phyloP scores from a whole-genome alignment of 2,888 invertebrate genomes.

The Danaus chrysippus region DNA sequence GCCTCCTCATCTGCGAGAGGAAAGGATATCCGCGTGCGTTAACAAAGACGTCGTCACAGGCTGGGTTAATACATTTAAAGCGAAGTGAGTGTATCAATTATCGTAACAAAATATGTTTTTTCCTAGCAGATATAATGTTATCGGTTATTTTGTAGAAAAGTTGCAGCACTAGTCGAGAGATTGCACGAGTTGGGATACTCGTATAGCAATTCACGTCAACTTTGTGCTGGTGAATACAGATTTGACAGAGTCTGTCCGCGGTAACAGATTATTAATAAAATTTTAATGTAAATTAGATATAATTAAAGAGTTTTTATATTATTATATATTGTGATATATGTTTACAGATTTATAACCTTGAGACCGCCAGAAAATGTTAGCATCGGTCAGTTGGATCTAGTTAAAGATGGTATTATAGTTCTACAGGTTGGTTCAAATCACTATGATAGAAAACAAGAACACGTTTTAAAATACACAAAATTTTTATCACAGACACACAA shows the following conservation, averaged over 20 bases:
- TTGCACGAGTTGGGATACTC: slow-evolving; percentile 67
- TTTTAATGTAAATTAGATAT: neutral
- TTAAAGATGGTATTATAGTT: slow-evolving; percentile 67
- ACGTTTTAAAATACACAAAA: neutral
- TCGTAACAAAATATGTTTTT: neutral
- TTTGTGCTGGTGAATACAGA: slow-evolving; percentile 71
- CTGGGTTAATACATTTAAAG: slow-evolving; percentile 88
- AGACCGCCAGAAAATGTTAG: slow-evolving; percentile 57
- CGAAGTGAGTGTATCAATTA: slow-evolving; percentile 69
- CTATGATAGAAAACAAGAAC: neutral
- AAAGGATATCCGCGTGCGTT: slow-evolving; percentile 80
- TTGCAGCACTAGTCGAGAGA: slow-evolving; percentile 64
- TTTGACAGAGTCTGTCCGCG: slow-evolving; percentile 81
- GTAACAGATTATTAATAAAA: slow-evolving; percentile 35
- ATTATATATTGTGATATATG: neutral
- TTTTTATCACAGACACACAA: too few species aligned
- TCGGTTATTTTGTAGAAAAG: slow-evolving; percentile 53
- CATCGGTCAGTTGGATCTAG: slow-evolving; percentile 62
- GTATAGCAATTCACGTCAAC: slow-evolving; percentile 61
- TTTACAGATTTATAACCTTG: slow-evolving; percentile 71
- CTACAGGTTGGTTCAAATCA: slow-evolving; percentile 54
- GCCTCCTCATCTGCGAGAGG: slow-evolving; percentile 85
- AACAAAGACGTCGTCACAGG: slow-evolving; percentile 82
- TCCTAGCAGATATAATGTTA: neutral
- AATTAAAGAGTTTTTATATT: neutral